A percentile compares a stretch with the other conserved stretches of the same genome.
Evolutionary conservation across 2,888 invertebrate genomes (phyloP).

Genomic region (Hybos culiciformis): DNA sequence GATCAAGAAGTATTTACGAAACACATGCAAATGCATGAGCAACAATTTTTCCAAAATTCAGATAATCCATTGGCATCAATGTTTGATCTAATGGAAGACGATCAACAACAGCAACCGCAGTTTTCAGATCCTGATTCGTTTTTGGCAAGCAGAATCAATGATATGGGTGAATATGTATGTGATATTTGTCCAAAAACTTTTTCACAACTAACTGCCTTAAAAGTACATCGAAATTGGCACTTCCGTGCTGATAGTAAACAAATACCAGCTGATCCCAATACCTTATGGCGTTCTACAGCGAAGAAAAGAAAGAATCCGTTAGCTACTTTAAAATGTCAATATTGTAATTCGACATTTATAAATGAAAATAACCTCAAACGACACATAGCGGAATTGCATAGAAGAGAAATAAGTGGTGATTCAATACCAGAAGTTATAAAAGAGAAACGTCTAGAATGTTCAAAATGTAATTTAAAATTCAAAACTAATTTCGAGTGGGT

Average conservation of each 20-base stretch:
- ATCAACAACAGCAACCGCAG: too few species aligned
- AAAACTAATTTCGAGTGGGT: slow-evolving; percentile 31
- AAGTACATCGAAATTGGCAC: slow-evolving; percentile 38
- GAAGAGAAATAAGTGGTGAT: slow-evolving; percentile 27
- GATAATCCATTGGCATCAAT: slow-evolving; percentile 33
- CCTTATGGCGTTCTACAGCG: slow-evolving; percentile 5
- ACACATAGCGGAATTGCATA: slow-evolving; percentile 34
- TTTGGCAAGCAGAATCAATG: slow-evolving; percentile 30
- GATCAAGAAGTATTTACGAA: slow-evolving; percentile 34
- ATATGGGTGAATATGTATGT: slow-evolving; percentile 35
- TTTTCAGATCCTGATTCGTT: slow-evolving; percentile 34
- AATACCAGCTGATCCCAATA: slow-evolving; percentile 20
- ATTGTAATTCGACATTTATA: slow-evolving; percentile 34
- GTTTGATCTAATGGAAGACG: slow-evolving; percentile 34
- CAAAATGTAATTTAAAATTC: slow-evolving; percentile 29
- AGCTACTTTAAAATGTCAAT: slow-evolving; percentile 24
- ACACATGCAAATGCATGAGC: slow-evolving; percentile 33
- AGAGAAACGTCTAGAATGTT: slow-evolving; percentile 29
- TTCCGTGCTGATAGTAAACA: slow-evolving; percentile 38
- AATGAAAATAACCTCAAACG: slow-evolving; percentile 34
- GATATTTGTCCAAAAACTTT: slow-evolving; percentile 35
- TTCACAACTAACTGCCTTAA: slow-evolving; percentile 34
- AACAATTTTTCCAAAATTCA: slow-evolving; percentile 30
- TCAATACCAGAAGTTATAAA: slow-evolving; percentile 27
- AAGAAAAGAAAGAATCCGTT: background rate